Percentiles rank a stretch among this genome's conserved stretches.
Evolutionary conservation across 1,140 invertebrate genomes (phyloP).

Genomic region (Caenorhabditis latens): DNA sequence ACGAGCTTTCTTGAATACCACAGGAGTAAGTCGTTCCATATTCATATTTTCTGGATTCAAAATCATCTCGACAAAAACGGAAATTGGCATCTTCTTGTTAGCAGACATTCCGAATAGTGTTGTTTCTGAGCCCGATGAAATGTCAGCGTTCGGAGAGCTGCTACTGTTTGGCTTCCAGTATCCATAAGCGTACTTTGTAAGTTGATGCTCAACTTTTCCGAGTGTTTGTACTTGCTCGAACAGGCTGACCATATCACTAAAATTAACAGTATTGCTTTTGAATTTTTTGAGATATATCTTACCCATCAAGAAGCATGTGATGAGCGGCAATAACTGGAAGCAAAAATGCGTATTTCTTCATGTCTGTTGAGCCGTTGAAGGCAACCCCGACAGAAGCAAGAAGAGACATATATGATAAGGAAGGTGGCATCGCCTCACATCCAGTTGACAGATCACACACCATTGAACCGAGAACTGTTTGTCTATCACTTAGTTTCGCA

Average conservation of each 20-base stretch:
- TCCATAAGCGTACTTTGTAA: conserved; percentile 63
- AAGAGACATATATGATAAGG: conserved; percentile 66
- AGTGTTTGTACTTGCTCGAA: conserved; percentile 68
- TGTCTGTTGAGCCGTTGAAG: conserved; percentile 67
- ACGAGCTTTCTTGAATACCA: conserved; percentile 69
- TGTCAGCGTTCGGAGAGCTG: conserved; percentile 21
- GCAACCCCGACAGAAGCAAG: conserved; percentile 67
- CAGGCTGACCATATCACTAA: conserved; percentile 61
- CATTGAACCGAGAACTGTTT: conserved; percentile 62
- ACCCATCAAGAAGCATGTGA: conserved; percentile 69
- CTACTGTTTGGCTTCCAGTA: conserved; percentile 48
- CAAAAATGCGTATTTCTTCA: conserved; percentile 67
- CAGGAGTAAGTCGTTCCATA: conserved; percentile 67
- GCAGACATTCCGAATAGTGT: conserved; percentile 46
- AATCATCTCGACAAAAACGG: conserved; percentile 71
- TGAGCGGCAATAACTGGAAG: conserved; percentile 68
- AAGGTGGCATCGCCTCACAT: conserved; percentile 70
- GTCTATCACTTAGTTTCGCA: conserved; percentile 62
- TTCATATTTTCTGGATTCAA: conserved; percentile 70
- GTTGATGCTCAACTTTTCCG: conserved; percentile 68
- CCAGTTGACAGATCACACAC: conserved; percentile 70
- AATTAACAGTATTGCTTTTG: background rate
- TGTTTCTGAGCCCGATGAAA: conserved; percentile 20
- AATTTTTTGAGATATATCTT: background rate
- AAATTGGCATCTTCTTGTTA: conserved; percentile 61